Percentiles rank a stretch among this genome's conserved stretches.
phyloP scores from a whole-genome alignment of 2,888 invertebrate genomes.

The Hesperia comma region DNA sequence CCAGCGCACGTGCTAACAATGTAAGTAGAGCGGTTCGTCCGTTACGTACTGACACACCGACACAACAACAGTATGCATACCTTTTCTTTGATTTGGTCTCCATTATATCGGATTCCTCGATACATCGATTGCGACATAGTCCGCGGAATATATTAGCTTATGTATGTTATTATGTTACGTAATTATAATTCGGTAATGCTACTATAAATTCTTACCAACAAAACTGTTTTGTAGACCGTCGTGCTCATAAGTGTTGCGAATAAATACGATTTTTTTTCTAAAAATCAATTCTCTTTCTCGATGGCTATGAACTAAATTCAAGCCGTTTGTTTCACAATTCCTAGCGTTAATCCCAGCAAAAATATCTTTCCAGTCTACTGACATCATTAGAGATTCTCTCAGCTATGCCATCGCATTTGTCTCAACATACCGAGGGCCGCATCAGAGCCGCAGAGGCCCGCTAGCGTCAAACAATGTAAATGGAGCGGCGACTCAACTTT shows the following conservation, averaged over 20 bases:
- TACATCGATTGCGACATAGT: neutral
- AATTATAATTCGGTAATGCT: too few species aligned
- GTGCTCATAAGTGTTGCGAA: too few species aligned
- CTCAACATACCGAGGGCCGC: slow-evolving; percentile 6
- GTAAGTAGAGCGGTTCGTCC: slow-evolving; percentile 25
- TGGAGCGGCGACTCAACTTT: slow-evolving; percentile 11
- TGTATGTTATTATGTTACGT: too few species aligned
- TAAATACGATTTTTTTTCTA: too few species aligned
- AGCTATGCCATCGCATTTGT: neutral
- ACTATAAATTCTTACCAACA: too few species aligned
- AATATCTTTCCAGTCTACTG: too few species aligned
- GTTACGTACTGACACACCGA: slow-evolving; percentile 1
- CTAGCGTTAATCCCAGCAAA: too few species aligned
- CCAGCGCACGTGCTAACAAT: slow-evolving; percentile 23
- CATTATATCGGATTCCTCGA: neutral
- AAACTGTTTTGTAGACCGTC: too few species aligned
- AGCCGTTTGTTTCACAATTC: too few species aligned
- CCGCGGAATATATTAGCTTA: too few species aligned
- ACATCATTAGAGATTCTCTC: slow-evolving; percentile 1
- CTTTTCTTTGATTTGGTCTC: slow-evolving; percentile 18
- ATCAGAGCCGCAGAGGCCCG: neutral
- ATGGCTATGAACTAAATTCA: too few species aligned
- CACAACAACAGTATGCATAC: slow-evolving; percentile 1
- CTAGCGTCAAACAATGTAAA: slow-evolving; percentile 9
- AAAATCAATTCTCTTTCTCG: too few species aligned